These are phyloP conservation scores for Porites lobata DNA, from an alignment of 92 coral and sea anemone genomes.

Conservation along the genomic window DNA sequence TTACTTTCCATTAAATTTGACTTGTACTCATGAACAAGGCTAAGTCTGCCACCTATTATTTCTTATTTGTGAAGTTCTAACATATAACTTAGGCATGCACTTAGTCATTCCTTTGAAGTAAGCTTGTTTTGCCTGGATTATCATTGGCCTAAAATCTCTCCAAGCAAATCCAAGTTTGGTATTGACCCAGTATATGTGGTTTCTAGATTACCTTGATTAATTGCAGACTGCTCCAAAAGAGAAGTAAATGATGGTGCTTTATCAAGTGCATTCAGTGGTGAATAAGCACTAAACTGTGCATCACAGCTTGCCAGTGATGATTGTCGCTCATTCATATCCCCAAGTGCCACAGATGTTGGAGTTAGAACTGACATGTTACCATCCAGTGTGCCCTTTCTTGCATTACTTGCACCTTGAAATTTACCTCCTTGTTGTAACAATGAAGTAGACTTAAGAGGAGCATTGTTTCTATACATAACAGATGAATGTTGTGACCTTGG, in stretches of 20 bases:
- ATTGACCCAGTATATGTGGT: slow-evolving; percentile 94
- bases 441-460: slow-evolving; percentile 27
- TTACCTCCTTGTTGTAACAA: slow-evolving; percentile 44
- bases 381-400: slow-evolving; percentile 48
- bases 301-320: slow-evolving; percentile 55
- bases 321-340: slow-evolving; percentile 23
- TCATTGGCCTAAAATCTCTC: slow-evolving; percentile 81
- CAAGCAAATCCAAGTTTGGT: slow-evolving; percentile 90
- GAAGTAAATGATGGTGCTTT: slow-evolving; percentile 93
- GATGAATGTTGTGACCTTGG: slow-evolving; percentile 36
- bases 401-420: slow-evolving; percentile 49
- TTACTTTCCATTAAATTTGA: no score
- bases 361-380: slow-evolving; percentile 14
- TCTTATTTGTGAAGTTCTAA: neutral
- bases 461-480: slow-evolving; percentile 31
- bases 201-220: slow-evolving; percentile 81
- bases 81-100: neutral
- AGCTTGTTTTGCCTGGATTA: neutral
- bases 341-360: slow-evolving; percentile 13
- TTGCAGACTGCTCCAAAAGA: slow-evolving; percentile 86
- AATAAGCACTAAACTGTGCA: slow-evolving; percentile 71
- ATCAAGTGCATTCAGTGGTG: slow-evolving; percentile 80
- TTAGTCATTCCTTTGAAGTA: neutral
- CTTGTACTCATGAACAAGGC: no score
- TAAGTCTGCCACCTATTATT: neutral